Conservation (phyloP, 2,888 invertebrate species). For the Prenolepis imparis region DNA sequence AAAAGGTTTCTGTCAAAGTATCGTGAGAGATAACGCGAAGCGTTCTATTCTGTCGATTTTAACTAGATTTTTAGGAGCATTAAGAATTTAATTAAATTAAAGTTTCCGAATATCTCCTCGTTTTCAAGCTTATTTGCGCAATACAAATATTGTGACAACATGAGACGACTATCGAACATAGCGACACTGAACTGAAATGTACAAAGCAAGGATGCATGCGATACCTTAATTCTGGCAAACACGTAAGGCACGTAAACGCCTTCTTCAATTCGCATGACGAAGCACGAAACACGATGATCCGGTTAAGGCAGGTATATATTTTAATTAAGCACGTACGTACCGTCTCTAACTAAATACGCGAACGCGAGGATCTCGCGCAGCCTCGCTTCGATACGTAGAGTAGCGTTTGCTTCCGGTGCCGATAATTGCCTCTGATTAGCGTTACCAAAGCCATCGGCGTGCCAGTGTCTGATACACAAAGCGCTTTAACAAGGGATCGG, state of each 20-base stretch:
- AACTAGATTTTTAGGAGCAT: neutral
- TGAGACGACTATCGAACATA: conserved; percentile 20
- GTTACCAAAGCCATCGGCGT: conserved; percentile 19
- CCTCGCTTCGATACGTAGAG: neutral
- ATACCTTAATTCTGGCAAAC: conserved; percentile 12
- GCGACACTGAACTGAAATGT: conserved; percentile 4
- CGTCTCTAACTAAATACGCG: conserved; percentile 26
- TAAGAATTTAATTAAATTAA: neutral
- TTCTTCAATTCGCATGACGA: conserved; percentile 31
- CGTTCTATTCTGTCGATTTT: neutral
- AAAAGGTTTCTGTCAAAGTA: too few species aligned
- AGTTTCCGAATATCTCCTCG: neutral
- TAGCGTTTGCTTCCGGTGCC: neutral
- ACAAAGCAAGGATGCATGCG: neutral
- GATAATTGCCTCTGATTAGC: conserved; percentile 52
- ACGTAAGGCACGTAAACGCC: conserved; percentile 15
- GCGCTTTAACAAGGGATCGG: conserved; percentile 41
- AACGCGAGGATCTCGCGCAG: conserved; percentile 11
- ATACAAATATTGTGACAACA: neutral
- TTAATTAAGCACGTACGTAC: conserved; percentile 46
- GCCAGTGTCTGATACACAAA: conserved; percentile 31
- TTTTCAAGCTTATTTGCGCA: neutral
- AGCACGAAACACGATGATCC: conserved; percentile 33
- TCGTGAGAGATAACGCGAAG: neutral
- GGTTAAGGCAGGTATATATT: conserved; percentile 22